A percentile compares a stretch with the other conserved stretches of the same genome.
phyloP scores from a whole-genome alignment of 2,888 invertebrate genomes.

The Strigamia transsilvanica region DNA sequence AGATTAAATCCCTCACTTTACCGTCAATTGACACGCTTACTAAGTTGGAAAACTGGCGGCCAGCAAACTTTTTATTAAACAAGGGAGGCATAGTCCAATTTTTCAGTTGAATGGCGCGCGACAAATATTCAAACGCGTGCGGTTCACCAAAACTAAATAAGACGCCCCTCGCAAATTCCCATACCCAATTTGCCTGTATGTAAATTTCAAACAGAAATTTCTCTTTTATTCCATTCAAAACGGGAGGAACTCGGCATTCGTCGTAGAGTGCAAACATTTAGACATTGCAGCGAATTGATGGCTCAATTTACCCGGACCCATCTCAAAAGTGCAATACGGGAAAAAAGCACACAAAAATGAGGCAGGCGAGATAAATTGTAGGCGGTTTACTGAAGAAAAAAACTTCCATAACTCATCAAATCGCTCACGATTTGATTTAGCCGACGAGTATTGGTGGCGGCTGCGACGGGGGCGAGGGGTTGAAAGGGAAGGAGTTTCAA shows the following conservation, averaged over 20 bases:
- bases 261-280: constrained; percentile 33
- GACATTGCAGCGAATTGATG: constrained; percentile 31
- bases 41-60: background rate
- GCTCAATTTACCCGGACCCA: constrained; percentile 38
- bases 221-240: constrained; percentile 23
- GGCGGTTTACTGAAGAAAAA: constrained; percentile 23
- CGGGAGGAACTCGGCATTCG: background rate
- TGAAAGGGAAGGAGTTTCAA: constrained; percentile 27
- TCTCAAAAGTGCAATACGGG: constrained; percentile 32
- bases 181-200: constrained; percentile 31
- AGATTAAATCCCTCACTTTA: constrained; percentile 37
- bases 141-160: constrained; percentile 44
- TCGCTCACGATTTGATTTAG: constrained; percentile 42
- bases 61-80: constrained; percentile 23
- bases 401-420: constrained; percentile 44
- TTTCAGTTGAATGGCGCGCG: constrained; percentile 32
- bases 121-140: constrained; percentile 42
- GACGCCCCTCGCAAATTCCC: constrained; percentile 23
- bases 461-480: constrained; percentile 11
- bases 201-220: constrained; percentile 14
- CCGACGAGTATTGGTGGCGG: constrained; percentile 29
- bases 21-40: constrained; percentile 42
- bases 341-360: constrained; percentile 21
- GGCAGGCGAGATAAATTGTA: constrained; percentile 36
- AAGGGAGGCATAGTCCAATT: constrained; percentile 27